Base-by-base conservation (phyloP, 2,113 vertebrate species). In the human (Homo sapiens) region DNA sequence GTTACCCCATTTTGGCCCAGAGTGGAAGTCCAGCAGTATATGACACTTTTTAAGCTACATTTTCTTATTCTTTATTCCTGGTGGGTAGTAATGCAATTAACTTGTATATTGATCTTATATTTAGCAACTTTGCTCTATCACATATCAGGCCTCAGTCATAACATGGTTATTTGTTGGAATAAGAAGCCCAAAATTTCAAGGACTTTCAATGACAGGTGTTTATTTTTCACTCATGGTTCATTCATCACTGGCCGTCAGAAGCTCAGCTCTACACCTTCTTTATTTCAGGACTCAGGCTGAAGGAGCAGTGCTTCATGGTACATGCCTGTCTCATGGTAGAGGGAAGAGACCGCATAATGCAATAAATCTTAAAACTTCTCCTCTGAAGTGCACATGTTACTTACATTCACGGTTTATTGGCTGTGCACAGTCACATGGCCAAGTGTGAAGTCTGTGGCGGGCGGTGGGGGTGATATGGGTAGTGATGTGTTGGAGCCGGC, bases 51-150 rank as follows among this genome's bases (percentile, higher is more conserved):
- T 72, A 90, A 79, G 22, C 22, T 89, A 79, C 11, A 18, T 75
- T 94, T 97, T 85, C 64, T 81, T 94, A 89, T 45, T 79, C 7
- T 84, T 88, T 80, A 80, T 50, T 94, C 45, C 66, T 92, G 27
- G 17, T 72, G 1, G 48, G 45, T 80, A 81, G 40, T 76, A 96
- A 86, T 22, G 43, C 45, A 72, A 5, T 70, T 92, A 86, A 48
- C 25, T 89, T 64, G 45, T 50, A 55, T 90, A 59, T 68, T 86
- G 10, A 30, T 76, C 22, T 90, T 92, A 79, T 61, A 72, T 87
- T 89, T 38, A 92, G 30, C 48, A 64, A 32, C 84, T 94, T 87
- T 40, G 23, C 57, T 78, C 3, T 92, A 38, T 90, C 27, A 30
- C 18, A 2, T 89, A 10, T 90, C 75, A 48, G 30, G 43, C 59